Percentiles rank a stretch among this genome's conserved stretches.
Evolutionary conservation across 2,888 invertebrate species (phyloP).

Genomic region (Diploptera punctata): DNA sequence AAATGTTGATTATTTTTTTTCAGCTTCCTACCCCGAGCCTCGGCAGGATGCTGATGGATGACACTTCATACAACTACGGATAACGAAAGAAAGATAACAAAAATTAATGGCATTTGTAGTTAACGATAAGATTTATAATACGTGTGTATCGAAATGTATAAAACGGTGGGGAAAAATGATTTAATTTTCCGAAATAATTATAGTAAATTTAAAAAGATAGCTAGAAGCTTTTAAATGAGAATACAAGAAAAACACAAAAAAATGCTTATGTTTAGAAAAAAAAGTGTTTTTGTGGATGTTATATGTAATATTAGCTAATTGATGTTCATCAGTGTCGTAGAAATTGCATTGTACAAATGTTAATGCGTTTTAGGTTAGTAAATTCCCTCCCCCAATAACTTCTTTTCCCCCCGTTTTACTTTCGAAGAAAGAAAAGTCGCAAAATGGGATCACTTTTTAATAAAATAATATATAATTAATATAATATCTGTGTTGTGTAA

Average conservation of each 20-base stretch:
- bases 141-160: background rate
- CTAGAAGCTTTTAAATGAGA: too few species aligned
- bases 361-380: too few species aligned
- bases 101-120: too few species aligned
- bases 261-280: conserved; percentile 30
- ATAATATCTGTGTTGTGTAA: background rate
- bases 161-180: background rate
- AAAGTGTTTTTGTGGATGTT: conserved; percentile 15
- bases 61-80: too few species aligned
- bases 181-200: too few species aligned
- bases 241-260: conserved; percentile 21
- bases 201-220: background rate
- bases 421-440: background rate
- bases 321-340: background rate
- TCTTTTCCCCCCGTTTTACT: background rate
- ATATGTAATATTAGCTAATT: conserved; percentile 16
- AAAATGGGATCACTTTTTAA: background rate
- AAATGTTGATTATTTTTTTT: conserved; percentile 12
- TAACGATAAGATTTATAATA: too few species aligned
- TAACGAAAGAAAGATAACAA: background rate
- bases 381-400: too few species aligned
- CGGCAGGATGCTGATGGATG: conserved; percentile 38
- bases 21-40: conserved; percentile 41
- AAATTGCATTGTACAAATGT: conserved; percentile 8
- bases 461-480: background rate